phyloP scores from a whole-genome alignment of 37 sponge, comb jelly and placozoan genomes.

The Oopsacas minuta region DNA sequence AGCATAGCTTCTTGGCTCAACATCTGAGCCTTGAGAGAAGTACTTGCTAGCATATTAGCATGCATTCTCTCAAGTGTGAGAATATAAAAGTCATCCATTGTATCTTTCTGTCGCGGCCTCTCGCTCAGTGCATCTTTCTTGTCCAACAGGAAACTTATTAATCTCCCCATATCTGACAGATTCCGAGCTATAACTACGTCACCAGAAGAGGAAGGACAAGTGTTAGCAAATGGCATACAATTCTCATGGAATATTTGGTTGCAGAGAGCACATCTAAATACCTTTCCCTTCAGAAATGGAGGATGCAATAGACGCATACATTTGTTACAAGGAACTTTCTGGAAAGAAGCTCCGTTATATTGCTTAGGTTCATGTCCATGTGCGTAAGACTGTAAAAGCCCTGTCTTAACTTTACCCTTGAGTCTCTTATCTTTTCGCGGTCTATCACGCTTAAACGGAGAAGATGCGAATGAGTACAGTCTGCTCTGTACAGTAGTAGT shows the following conservation, averaged over 20 bases:
- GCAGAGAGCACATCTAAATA: not conserved
- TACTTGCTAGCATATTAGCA: not conserved
- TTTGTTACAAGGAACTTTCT: constrained; percentile 7
- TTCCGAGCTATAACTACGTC: constrained; percentile 9
- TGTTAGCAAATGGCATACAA: not conserved
- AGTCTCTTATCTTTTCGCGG: not conserved
- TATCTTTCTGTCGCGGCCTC: not conserved
- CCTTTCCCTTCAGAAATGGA: not conserved
- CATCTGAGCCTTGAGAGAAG: not conserved
- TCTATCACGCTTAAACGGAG: not conserved
- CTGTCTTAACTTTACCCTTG: not conserved
- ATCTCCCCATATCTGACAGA: not conserved
- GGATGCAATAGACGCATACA: not conserved
- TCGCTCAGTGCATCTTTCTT: constrained; percentile 10
- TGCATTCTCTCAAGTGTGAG: constrained; percentile 1
- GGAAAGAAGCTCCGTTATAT: not conserved
- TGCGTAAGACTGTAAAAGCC: not conserved
- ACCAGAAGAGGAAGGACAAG: not conserved
- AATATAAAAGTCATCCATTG: constrained; percentile 10
- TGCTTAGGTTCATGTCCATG: constrained; percentile 7
- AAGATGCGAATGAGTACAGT: not conserved
- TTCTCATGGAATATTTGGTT: constrained; percentile 1
- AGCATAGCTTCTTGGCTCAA: not conserved
- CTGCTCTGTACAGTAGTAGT: not conserved
- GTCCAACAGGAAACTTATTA: not conserved